These are phyloP conservation scores for Sepioteuthis lessoniana DNA, from an alignment of 2,888 invertebrate species.

Conservation along the genomic window DNA sequence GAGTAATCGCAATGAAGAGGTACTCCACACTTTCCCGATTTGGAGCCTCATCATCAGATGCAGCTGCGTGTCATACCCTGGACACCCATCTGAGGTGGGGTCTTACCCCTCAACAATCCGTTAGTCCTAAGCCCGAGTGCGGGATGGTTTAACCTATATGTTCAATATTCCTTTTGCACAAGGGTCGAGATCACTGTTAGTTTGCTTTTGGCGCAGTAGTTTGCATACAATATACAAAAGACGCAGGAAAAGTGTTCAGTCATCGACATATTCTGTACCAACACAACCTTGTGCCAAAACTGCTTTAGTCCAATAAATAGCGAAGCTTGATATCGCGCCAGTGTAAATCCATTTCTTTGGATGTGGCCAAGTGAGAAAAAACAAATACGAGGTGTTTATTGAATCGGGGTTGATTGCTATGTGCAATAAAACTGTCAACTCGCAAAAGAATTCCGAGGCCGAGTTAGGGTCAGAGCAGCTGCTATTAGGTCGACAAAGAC, in stretches of 20 bases:
- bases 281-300: background rate
- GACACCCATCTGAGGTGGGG: too few relatives aligned
- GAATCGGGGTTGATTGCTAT: background rate
- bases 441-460: background rate
- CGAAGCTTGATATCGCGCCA: background rate
- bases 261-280: background rate
- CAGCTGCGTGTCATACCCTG: too few relatives aligned
- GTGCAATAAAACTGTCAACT: constrained; percentile 21
- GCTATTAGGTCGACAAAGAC: background rate
- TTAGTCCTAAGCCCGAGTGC: too few relatives aligned
- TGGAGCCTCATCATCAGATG: too few relatives aligned
- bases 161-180: too few relatives aligned
- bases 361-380: background rate
- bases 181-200: too few relatives aligned
- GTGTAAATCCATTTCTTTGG: background rate
- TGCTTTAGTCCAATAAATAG: background rate
- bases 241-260: background rate
- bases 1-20: too few relatives aligned
- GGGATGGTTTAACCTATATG: too few relatives aligned
- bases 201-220: too few relatives aligned
- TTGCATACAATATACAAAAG: too few relatives aligned
- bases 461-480: background rate
- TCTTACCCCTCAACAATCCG: too few relatives aligned
- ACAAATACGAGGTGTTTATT: constrained; percentile 8
- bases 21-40: too few relatives aligned